Base-by-base conservation (phyloP, 2,113 vertebrate genomes). In the Neopipo cinnamomea region DNA sequence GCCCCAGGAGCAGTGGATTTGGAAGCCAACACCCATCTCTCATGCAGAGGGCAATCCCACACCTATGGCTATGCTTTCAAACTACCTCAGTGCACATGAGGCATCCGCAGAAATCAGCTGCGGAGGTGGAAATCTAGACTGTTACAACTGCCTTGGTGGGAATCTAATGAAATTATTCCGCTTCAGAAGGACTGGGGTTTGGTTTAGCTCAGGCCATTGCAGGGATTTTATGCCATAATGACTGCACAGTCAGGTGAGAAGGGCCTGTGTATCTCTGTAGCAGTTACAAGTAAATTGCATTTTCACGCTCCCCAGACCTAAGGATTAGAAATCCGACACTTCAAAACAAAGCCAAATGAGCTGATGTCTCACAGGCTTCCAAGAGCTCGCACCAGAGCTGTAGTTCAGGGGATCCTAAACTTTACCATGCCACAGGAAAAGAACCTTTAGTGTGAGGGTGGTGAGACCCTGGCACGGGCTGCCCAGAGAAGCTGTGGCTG, bases 61-160 rank as follows among this genome's bases (percentile, higher is more conserved):
- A 96, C 91, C 94, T 72, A 94, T 95, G 91, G 96, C 93, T 96
- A 95, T 65, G 70, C 44, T 94, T 97, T 95, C 89, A 92, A 93
- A 72, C 76, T 23, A 17, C 12, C 46, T 53, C 42, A 91, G 71
- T 22, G 62, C 44, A 47, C 42, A 67, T 0, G 1, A 41, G 39
- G 55, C 22, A 55, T 23, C 47, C 1, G 2, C 79, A 67, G 79
- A 74, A 25, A 59, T 39, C 41, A 9, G 72, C 15, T 50, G 21
- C 42, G 77, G 49, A 93, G 35, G 23, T 80, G 14, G 39, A 84
- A 80, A 77, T 77, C 89, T 62, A 91, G 50, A 46, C 50, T 80
- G 62, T 37, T 80, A 58, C 5, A 30, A 58, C n/a, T 67, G 52
- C 24, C 72, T 44, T 33, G 24, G 39, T 61, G 39, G 39, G 71